phyloP scores from a whole-genome alignment of 2,113 vertebrate genomes.

The Mus spicilegus region DNA sequence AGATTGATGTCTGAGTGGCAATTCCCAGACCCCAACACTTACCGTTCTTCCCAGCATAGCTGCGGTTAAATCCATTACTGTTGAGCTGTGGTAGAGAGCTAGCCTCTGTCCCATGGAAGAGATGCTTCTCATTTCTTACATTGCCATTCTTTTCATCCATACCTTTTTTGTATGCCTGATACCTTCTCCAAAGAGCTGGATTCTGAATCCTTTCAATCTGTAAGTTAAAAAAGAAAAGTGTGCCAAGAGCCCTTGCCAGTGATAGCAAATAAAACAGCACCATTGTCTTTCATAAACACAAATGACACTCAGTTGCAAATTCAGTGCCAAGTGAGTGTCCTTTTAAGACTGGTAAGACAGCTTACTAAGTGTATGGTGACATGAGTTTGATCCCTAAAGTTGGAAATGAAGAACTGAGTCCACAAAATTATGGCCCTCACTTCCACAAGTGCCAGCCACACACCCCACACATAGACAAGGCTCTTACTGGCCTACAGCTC shows the following conservation, averaged over 20 bases:
- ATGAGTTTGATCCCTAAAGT: not conserved
- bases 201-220: constrained; percentile 95
- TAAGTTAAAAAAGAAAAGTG: constrained; percentile 64
- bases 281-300: constrained; percentile 44
- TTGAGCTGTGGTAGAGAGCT: constrained; percentile 86
- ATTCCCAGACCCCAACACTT: constrained; percentile 55
- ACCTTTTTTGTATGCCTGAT: constrained; percentile 89
- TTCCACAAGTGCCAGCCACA: not conserved
- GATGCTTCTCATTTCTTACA: constrained; percentile 87
- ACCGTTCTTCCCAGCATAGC: constrained; percentile 93
- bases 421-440: not conserved
- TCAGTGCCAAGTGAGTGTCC: not conserved
- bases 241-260: constrained; percentile 10
- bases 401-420: not conserved
- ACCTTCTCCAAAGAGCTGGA: constrained; percentile 89
- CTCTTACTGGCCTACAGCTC: not conserved
- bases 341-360: not conserved
- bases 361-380: not conserved
- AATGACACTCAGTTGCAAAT: constrained; percentile 21
- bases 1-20: too few species aligned
- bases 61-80: constrained; percentile 91
- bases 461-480: not conserved
- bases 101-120: constrained; percentile 92
- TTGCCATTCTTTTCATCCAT: constrained; percentile 90
- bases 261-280: not conserved